A percentile compares a stretch with the other conserved stretches of the same genome.
phyloP scores from a whole-genome alignment of 2,113 vertebrate species.

The Hiodon alosoides region DNA sequence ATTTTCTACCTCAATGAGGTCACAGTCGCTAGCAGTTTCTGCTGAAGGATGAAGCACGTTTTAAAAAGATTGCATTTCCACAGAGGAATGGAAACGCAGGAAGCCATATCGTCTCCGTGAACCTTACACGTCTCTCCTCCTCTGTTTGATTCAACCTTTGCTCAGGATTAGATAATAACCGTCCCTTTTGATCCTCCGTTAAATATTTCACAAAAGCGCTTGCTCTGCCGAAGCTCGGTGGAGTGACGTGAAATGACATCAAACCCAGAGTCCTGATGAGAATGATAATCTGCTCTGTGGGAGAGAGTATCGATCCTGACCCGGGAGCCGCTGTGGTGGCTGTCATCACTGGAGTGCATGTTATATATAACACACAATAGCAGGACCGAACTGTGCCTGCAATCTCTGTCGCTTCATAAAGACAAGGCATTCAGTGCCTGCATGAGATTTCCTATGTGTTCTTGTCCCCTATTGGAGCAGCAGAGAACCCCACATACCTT shows the following conservation, averaged over 20 bases:
- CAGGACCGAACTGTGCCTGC: not conserved
- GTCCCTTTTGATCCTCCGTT: not conserved
- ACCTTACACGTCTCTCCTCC: not conserved
- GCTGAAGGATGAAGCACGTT: not conserved
- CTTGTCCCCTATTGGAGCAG: not conserved
- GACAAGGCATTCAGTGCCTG: too few species aligned
- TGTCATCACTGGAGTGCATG: slow-evolving; percentile 8
- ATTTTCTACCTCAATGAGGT: not conserved
- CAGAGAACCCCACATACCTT: not conserved
- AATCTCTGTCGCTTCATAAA: too few species aligned
- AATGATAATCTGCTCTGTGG: not conserved
- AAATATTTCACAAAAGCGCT: slow-evolving; percentile 9
- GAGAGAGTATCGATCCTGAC: slow-evolving; percentile 18
- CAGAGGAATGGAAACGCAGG: not conserved
- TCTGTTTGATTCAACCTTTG: slow-evolving; percentile 8
- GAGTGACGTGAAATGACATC: slow-evolving; percentile 17
- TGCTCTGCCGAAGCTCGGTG: not conserved
- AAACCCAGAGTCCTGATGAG: slow-evolving; percentile 12
- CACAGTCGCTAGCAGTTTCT: not conserved
- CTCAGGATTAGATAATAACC: not conserved
- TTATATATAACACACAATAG: not conserved
- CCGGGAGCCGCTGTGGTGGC: not conserved
- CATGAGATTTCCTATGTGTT: not conserved
- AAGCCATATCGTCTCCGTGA: not conserved
- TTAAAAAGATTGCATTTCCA: not conserved